A percentile compares a stretch with the other conserved stretches of the same genome.
Conservation (phyloP, 1,140 invertebrate genomes). For the Drosophila tsacasi region DNA sequence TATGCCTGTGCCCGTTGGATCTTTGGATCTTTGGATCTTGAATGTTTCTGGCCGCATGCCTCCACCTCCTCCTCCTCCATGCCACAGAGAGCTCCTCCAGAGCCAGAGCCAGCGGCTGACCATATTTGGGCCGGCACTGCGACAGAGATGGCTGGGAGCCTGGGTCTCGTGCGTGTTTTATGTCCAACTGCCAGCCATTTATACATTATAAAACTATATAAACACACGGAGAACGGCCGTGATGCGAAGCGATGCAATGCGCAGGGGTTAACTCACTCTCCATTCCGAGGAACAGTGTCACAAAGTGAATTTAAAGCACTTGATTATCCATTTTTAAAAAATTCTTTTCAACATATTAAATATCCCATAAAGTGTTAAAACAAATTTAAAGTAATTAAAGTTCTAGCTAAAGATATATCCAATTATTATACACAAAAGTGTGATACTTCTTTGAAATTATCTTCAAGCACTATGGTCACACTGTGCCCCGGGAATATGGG, state of each 20-base stretch:
- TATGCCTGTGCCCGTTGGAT: constrained; percentile 1
- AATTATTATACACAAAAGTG: no score
- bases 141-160: constrained; percentile 54
- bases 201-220: constrained; percentile 83
- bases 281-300: constrained; percentile 17
- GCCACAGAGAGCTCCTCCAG: constrained; percentile 22
- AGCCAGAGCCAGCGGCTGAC: constrained; percentile 27
- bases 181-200: constrained; percentile 82
- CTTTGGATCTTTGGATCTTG: constrained; percentile 1
- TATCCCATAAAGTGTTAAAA: no score
- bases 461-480: not conserved
- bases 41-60: constrained; percentile 5
- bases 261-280: constrained; percentile 31
- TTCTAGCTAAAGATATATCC: not conserved
- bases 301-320: not conserved
- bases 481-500: constrained; percentile 24
- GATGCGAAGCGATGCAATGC: constrained; percentile 33
- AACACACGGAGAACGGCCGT: constrained; percentile 44
- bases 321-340: not conserved
- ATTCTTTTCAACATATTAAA: not conserved
- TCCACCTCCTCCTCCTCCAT: constrained; percentile 1
- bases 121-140: constrained; percentile 70
- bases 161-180: constrained; percentile 74
- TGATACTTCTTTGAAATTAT: not conserved
- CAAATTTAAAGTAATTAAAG: no score